Percentiles rank a stretch among this genome's conserved stretches.
Conservation (phyloP, 2,888 invertebrate genomes). For the Philereme vetulata region DNA sequence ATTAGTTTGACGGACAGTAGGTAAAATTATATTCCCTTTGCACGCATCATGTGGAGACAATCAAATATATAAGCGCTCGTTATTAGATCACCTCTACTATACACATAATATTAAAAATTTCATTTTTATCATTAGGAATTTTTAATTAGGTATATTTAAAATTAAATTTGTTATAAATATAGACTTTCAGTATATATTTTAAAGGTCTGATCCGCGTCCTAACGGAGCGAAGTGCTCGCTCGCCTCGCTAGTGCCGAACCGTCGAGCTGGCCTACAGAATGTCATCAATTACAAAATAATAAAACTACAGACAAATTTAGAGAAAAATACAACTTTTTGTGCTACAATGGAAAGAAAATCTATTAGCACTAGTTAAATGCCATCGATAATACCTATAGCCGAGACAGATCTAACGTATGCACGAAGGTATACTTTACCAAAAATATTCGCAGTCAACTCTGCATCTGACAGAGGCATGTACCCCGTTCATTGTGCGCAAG, state of each 20-base stretch:
- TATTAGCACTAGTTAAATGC: slow-evolving; percentile 75
- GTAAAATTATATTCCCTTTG: slow-evolving; percentile 73
- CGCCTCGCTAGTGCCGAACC: slow-evolving; percentile 41
- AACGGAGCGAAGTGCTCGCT: slow-evolving; percentile 40
- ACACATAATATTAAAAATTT: slow-evolving; percentile 80
- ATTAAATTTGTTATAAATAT: slow-evolving; percentile 82
- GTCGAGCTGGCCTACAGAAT: slow-evolving; percentile 64
- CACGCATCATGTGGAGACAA: slow-evolving; percentile 65
- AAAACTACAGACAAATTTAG: slow-evolving; percentile 62
- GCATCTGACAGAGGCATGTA: slow-evolving; percentile 51
- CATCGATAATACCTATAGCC: slow-evolving; percentile 63
- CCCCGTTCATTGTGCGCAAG: slow-evolving; percentile 67
- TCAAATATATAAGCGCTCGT: slow-evolving; percentile 56
- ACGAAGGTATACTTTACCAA: slow-evolving; percentile 72
- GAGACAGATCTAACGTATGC: slow-evolving; percentile 50
- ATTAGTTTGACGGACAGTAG: slow-evolving; percentile 79
- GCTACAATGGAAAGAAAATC: slow-evolving; percentile 68
- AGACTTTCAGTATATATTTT: slow-evolving; percentile 72
- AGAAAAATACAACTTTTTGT: slow-evolving; percentile 61
- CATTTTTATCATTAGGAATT: slow-evolving; percentile 80
- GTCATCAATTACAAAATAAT: slow-evolving; percentile 54
- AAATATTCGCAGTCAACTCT: slow-evolving; percentile 73
- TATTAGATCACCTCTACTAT: slow-evolving; percentile 65
- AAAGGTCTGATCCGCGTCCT: slow-evolving; percentile 66
- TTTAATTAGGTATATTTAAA: slow-evolving; percentile 74